Evolutionary conservation across 2,888 invertebrate genomes (phyloP).

Genomic region (Sycophila texana): DNA sequence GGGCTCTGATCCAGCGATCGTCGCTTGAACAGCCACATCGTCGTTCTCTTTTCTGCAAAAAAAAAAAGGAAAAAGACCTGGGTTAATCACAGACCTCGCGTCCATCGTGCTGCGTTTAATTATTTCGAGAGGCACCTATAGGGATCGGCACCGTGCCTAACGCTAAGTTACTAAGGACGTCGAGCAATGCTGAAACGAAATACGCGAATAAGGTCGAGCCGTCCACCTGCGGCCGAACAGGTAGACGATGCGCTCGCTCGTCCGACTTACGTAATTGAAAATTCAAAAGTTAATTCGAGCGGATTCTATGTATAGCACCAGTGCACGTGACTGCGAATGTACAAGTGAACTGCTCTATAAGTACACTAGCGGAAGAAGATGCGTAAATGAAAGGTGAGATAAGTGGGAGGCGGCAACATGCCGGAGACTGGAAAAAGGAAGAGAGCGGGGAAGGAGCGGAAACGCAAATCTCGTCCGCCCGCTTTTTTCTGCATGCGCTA

Average conservation of each 20-base stretch:
- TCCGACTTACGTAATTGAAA: slow-evolving; percentile 16
- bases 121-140: not conserved
- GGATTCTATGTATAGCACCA: slow-evolving; percentile 18
- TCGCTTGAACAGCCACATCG: slow-evolving; percentile 78
- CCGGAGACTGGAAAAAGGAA: slow-evolving; percentile 16
- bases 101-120: not conserved
- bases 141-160: not conserved
- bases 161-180: not conserved
- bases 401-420: not conserved
- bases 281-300: slow-evolving; percentile 33
- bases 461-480: slow-evolving; percentile 31
- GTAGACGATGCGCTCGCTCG: not conserved
- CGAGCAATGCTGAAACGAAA: not conserved
- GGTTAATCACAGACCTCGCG: not conserved
- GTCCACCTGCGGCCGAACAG: slow-evolving; percentile 10
- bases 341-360: not conserved
- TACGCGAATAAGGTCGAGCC: not conserved
- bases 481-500: not conserved
- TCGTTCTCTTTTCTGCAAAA: slow-evolving; percentile 49
- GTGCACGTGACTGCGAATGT: not conserved
- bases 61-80: not conserved
- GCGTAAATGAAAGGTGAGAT: not conserved
- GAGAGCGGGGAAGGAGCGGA: slow-evolving; percentile 12
- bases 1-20: slow-evolving; percentile 79
- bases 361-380: not conserved